phyloP scores from a whole-genome alignment of 1,140 invertebrate genomes.

The Scylla paramamosain region DNA sequence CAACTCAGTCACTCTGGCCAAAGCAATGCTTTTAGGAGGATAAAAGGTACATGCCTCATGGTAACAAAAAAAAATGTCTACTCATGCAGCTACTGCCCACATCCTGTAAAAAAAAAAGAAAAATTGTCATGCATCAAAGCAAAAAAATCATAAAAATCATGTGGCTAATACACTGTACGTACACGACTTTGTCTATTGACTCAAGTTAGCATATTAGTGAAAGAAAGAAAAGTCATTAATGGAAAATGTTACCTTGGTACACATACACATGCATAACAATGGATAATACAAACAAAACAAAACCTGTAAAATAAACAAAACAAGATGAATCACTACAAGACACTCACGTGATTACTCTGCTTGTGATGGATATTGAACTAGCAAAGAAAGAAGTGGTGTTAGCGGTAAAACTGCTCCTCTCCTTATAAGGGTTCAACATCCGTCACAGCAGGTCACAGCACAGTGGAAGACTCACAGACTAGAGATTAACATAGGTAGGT shows the following conservation, averaged over 20 bases:
- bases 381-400: slow-evolving; percentile 41
- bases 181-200: slow-evolving; percentile 49
- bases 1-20: slow-evolving; percentile 53
- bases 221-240: slow-evolving; percentile 73
- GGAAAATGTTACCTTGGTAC: slow-evolving; percentile 70
- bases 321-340: slow-evolving; percentile 75
- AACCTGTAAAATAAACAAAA: slow-evolving; percentile 74
- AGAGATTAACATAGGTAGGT: slow-evolving; percentile 78
- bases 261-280: slow-evolving; percentile 70
- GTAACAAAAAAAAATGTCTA: slow-evolving; percentile 69
- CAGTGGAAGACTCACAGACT: slow-evolving; percentile 77
- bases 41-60: slow-evolving; percentile 64
- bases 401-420: slow-evolving; percentile 22
- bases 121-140: slow-evolving; percentile 70
- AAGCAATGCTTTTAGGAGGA: background rate
- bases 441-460: slow-evolving; percentile 74
- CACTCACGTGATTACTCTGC: slow-evolving; percentile 73
- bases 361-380: slow-evolving; percentile 74
- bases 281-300: slow-evolving; percentile 75
- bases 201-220: slow-evolving; percentile 71
- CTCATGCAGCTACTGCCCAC: slow-evolving; percentile 76
- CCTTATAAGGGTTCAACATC: slow-evolving; percentile 65
- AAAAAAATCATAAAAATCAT: slow-evolving; percentile 57
- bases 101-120: slow-evolving; percentile 76
- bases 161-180: slow-evolving; percentile 62